These are phyloP conservation scores for Zaprionus ghesquierei DNA, from an alignment of 1,140 invertebrate genomes.

Conservation along the genomic window DNA sequence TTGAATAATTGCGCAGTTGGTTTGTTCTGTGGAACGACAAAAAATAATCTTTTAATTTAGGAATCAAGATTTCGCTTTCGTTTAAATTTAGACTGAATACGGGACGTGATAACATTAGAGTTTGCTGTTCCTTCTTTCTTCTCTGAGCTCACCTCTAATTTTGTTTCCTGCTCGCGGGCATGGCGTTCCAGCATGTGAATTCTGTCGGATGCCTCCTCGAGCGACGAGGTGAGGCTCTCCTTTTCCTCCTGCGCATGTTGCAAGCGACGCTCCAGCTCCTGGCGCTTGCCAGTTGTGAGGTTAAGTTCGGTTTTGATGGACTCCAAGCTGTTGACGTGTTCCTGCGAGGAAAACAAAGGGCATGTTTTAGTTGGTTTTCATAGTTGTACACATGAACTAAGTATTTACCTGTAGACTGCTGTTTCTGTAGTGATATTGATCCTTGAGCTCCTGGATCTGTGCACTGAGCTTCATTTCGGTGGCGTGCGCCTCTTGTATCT, in stretches of 20 bases:
- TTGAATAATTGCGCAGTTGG: conserved; percentile 69
- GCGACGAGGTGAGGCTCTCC: conserved; percentile 88
- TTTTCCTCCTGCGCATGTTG: conserved; percentile 89
- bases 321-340: conserved; percentile 94
- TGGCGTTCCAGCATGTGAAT: conserved; percentile 93
- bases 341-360: conserved; percentile 82
- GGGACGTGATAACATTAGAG: conserved; percentile 56
- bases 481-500: conserved; percentile 92
- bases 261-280: conserved; percentile 92
- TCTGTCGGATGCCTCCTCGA: conserved; percentile 95
- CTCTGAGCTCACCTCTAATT: conserved; percentile 72
- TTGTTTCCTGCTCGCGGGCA: conserved; percentile 90
- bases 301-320: conserved; percentile 94
- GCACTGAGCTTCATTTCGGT: conserved; percentile 91
- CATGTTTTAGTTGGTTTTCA: background rate
- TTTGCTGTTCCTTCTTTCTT: conserved; percentile 14
- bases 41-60: conserved; percentile 58
- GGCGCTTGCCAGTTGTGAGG: conserved; percentile 91
- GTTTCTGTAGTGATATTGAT: conserved; percentile 92
- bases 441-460: conserved; percentile 91
- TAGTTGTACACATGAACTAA: background rate
- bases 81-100: conserved; percentile 19
- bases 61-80: conserved; percentile 58
- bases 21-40: conserved; percentile 40
- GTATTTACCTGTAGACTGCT: conserved; percentile 86